Evolutionary conservation across 2,797 vertebrate species (phyloP).

Genomic region (Oryzias sinensis): DNA sequence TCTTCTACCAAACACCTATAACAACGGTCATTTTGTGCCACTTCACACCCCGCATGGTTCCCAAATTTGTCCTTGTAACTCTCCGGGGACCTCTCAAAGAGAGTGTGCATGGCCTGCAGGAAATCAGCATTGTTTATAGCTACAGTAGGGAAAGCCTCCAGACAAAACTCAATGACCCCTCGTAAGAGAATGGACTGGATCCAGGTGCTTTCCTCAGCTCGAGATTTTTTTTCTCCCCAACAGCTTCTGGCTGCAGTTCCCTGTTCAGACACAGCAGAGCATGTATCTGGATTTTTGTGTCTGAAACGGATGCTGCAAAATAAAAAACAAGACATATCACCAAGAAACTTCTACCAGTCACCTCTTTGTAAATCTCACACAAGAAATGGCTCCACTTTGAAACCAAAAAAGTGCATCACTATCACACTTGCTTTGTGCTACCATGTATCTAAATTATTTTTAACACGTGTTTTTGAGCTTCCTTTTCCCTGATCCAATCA

Average conservation of each 20-base stretch:
- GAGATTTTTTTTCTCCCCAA: slow-evolving; percentile 70
- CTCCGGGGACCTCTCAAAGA: slow-evolving; percentile 31
- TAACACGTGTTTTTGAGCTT: no score
- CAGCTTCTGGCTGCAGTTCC: slow-evolving; percentile 63
- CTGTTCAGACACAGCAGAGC: slow-evolving; percentile 43
- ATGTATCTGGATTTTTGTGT: slow-evolving; percentile 56
- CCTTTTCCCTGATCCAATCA: no score
- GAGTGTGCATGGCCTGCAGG: slow-evolving; percentile 53
- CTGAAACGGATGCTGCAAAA: slow-evolving; percentile 63
- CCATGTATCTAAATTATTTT: no score
- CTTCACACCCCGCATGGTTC: slow-evolving; percentile 28
- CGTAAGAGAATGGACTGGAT: slow-evolving; percentile 75
- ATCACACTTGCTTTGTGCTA: no score
- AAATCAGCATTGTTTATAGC: slow-evolving; percentile 74
- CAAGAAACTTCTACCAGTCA: slow-evolving; percentile 29
- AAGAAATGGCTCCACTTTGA: neutral
- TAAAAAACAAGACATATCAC: slow-evolving; percentile 48
- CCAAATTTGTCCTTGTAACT: slow-evolving; percentile 52
- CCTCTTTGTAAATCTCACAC: slow-evolving; percentile 10
- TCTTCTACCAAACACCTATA: slow-evolving; percentile 21
- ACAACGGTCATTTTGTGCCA: slow-evolving; percentile 60
- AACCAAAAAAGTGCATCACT: no score
- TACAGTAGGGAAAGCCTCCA: slow-evolving; percentile 79
- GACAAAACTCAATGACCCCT: slow-evolving; percentile 82
- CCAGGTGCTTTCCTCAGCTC: slow-evolving; percentile 81